Evolutionary conservation across 2,113 vertebrate genomes (phyloP), one percentile per base, ranked within the genome.

Genomic region (Corythoichthys intestinalis): DNA sequence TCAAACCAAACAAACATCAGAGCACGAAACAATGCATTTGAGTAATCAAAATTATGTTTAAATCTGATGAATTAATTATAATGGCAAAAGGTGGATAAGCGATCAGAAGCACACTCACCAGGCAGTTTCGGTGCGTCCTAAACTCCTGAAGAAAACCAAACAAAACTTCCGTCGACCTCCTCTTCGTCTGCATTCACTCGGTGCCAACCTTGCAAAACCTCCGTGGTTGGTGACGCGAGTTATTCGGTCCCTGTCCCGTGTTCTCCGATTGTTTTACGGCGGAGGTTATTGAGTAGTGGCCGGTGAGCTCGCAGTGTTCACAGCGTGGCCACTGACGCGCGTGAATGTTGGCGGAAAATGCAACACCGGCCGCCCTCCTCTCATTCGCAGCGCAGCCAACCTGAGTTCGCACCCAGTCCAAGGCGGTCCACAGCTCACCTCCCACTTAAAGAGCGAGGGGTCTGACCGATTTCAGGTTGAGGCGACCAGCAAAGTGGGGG

Each of bases 371-470:
- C 83, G 46, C 50, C 59, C 14, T 49, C n/a, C 57, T 1, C 59
- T 53, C 60, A 34, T 44, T 58, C 54, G 11, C 38, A 53, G 53
- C 54, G 11, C 38, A 53, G 53, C 50, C 67, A 73, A 67, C 58
- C 50, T 84, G 46, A 34, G 20, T 66, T n/a, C 28, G 46, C 64
- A 15, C 15, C 20, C 64, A 37, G 64, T n/a, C 64, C 7, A 49
- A 34, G 6, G 37, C 34, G 28, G 14, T 49, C 35, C 73, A 71
- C 74, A 76, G 81, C 83, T 90, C 87, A 88, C 90, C 90, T 92
- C 91, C 91, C 92, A 83, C 91, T 93, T 93, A 93, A 93, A 92
- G 92, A 88, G 88, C 90, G 87, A 58, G 54, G 20, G 34, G n/a
- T 20, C 6, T 7, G 53, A 4, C 53, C 5, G 54, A 35, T 28